Base-by-base conservation (phyloP, 2,888 invertebrate genomes). In the Caenorhabditis japonica region DNA sequence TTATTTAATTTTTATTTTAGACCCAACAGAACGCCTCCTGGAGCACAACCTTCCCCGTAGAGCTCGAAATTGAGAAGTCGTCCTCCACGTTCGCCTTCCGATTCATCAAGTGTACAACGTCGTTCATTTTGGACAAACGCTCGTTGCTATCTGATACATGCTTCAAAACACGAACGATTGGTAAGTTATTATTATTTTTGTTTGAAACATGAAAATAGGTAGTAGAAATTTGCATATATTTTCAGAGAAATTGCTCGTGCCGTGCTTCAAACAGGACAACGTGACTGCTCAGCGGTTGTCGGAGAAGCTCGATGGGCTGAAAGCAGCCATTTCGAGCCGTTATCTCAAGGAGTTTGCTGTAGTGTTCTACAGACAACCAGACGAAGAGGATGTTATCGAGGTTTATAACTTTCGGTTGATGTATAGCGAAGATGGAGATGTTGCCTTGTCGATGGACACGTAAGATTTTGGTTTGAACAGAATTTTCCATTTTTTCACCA, bases 111-210 rank as follows among this genome's bases (percentile, higher is more conserved):
- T 7, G 33, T n/a, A 15, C 62, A 13, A 13, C 70, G 13, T 39
- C 70, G 8, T 62, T 71, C 30, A 71, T 71, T 33, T 33, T 71
- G 8, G 61, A 71, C 19, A 61, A 62, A n/a, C 56, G 70, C 1
- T 34, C 51, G 2, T 15, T 71, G 23, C 34, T 71, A 0, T 33
- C 21, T 13, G 62, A 62, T 3, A 27, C 25, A 8, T 56, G 49
- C 36, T 71, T 71, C 43, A 56, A 36, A 23, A 34, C 38, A 3
- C 56, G 70, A 1, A 23, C 7, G 3, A 61, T 71, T 15, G 68
- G 68, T 69, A 21, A 1, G 17, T 44, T 33, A n/a, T 7, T 13
- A 21, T n/a, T n/a, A 7, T 61, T 41, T 33, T 8, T 30, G 8
- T 17, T 51, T 17, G 21, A 5, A 33, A 10, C 19, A 15, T 39